phyloP scores from a whole-genome alignment of 2,888 invertebrate genomes.

The Odontomyia ornata region DNA sequence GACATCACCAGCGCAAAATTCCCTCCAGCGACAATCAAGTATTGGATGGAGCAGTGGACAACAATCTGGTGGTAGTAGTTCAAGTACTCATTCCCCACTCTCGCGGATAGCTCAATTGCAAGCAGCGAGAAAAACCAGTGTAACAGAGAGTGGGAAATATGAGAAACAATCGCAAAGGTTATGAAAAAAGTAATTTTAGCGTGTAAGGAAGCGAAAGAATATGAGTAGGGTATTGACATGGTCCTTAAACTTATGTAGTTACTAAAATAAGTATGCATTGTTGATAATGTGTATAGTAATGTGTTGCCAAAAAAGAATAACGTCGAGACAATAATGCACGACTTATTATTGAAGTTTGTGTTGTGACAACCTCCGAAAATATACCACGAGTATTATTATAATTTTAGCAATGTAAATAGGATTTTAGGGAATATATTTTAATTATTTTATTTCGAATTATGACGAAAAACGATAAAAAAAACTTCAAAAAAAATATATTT shows the following conservation, averaged over 20 bases:
- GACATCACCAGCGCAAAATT: not conserved
- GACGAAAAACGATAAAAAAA: too few species aligned
- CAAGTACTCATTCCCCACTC: constrained; percentile 61
- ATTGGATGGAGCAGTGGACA: constrained; percentile 28
- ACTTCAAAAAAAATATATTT: not conserved
- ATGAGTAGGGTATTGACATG: not conserved
- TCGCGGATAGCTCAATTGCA: constrained; percentile 63
- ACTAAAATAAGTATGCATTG: not conserved
- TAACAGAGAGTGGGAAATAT: constrained; percentile 21
- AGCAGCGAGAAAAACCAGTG: constrained; percentile 61
- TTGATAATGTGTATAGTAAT: not conserved
- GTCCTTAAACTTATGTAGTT: not conserved
- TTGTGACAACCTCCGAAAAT: not conserved
- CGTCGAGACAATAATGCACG: constrained; percentile 16
- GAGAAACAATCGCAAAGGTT: constrained; percentile 25
- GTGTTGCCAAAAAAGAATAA: not conserved
- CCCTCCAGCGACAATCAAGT: constrained; percentile 24
- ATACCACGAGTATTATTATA: constrained; percentile 34
- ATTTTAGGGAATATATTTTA: not conserved
- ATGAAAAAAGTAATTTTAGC: not conserved
- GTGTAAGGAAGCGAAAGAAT: not conserved
- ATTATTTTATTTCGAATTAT: not conserved
- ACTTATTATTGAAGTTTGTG: constrained; percentile 40
- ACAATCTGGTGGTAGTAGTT: constrained; percentile 27
- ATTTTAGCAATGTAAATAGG: constrained; percentile 11